phyloP scores from a whole-genome alignment of 2,113 vertebrate genomes.

The Zootoca vivipara region DNA sequence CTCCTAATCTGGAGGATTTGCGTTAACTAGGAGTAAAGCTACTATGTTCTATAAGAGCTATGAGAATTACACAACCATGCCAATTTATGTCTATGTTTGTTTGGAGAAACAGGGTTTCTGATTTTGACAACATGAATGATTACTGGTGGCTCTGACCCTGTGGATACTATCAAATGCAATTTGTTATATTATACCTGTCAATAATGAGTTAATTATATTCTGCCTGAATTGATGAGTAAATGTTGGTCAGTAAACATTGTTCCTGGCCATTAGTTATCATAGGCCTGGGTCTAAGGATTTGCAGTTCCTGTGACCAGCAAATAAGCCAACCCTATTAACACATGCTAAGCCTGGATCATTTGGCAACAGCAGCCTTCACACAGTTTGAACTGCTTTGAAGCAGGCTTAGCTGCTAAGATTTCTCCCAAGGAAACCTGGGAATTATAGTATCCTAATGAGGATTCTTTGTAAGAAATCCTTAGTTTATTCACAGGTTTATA shows the following conservation, averaged over 20 bases:
- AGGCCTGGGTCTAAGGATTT: not conserved
- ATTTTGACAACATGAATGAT: constrained; percentile 37
- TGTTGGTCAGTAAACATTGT: not conserved
- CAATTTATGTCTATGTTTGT: not conserved
- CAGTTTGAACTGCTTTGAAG: not conserved
- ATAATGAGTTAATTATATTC: not conserved
- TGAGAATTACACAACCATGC: constrained; percentile 37
- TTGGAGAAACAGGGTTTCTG: constrained; percentile 44
- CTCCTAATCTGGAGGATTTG: not conserved
- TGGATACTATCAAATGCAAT: not conserved
- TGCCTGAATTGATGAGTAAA: not conserved
- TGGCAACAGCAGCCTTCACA: not conserved
- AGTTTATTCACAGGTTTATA: not conserved
- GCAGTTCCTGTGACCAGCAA: not conserved
- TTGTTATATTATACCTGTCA: not conserved
- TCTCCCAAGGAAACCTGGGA: not conserved
- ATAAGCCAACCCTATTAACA: not conserved
- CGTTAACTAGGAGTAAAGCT: constrained; percentile 1
- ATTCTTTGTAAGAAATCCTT: not conserved
- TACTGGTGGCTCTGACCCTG: too few species aligned
- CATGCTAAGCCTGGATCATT: not conserved
- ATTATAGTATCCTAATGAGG: not conserved
- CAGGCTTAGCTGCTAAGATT: not conserved
- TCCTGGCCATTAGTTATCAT: not conserved
- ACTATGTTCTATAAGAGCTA: not conserved